Evolutionary conservation across 2,113 vertebrate species (phyloP).

Genomic region (Thinocorus orbignyianus): DNA sequence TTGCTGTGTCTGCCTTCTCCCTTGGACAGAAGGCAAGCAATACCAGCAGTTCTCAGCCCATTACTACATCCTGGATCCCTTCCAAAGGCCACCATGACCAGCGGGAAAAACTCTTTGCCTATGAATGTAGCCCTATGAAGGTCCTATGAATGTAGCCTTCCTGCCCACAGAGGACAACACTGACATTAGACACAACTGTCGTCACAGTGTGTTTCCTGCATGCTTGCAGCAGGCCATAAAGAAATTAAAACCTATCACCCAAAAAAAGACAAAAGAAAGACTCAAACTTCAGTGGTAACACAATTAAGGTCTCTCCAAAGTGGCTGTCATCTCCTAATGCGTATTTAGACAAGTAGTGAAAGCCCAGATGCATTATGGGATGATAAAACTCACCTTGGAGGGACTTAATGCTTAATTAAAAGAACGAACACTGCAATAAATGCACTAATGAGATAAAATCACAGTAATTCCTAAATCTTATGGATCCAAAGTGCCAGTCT

Average conservation of each 20-base stretch:
- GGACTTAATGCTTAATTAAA: conserved; percentile 55
- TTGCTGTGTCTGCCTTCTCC: not conserved
- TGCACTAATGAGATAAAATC: conserved; percentile 59
- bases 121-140: not conserved
- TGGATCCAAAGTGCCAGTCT: conserved; percentile 14
- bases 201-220: not conserved
- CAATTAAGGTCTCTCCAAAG: conserved; percentile 6
- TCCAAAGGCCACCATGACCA: not conserved
- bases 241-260: not conserved
- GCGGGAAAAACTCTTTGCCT: not conserved
- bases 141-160: not conserved
- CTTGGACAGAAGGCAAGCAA: not conserved
- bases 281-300: not conserved
- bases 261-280: not conserved
- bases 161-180: fast-evolving
- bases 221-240: not conserved
- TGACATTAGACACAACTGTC: not conserved
- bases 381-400: conserved; percentile 63
- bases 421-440: conserved; percentile 54
- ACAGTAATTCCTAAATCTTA: conserved; percentile 64
- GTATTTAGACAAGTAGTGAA: conserved; percentile 34
- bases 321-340: conserved; percentile 10
- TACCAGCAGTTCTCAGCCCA: not conserved
- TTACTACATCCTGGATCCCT: not conserved
- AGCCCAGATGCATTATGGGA: conserved; percentile 41